A percentile compares a stretch with the other conserved stretches of the same genome.
These are phyloP conservation scores for Phalera bucephala DNA, from an alignment of 2,888 invertebrate genomes.

Conservation along the genomic window DNA sequence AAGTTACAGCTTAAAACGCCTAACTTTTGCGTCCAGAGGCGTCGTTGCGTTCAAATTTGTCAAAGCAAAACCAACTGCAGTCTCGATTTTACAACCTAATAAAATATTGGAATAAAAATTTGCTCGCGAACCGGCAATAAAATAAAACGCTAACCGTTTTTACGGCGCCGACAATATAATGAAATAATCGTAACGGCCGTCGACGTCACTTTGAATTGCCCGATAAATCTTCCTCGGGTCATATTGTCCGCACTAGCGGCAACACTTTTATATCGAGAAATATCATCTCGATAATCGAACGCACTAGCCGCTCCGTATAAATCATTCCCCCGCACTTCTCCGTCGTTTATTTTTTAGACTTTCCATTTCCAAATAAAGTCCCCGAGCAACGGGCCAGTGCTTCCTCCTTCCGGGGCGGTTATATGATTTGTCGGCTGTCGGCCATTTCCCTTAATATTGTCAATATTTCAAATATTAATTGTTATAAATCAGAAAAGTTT, in stretches of 20 bases:
- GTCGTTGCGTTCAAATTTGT: slow-evolving; percentile 50
- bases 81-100: slow-evolving; percentile 71
- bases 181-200: slow-evolving; percentile 82
- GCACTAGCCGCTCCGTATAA: slow-evolving; percentile 73
- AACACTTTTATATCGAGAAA: slow-evolving; percentile 83
- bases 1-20: slow-evolving; percentile 15
- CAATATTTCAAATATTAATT: slow-evolving; percentile 83
- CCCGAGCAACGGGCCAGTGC: slow-evolving; percentile 77
- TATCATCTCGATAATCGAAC: slow-evolving; percentile 81
- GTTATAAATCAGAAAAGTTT: slow-evolving; percentile 80
- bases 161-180: slow-evolving; percentile 81
- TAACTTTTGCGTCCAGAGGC: slow-evolving; percentile 38
- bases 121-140: slow-evolving; percentile 69
- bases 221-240: slow-evolving; percentile 81
- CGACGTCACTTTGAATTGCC: slow-evolving; percentile 76
- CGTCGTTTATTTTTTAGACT: slow-evolving; percentile 82
- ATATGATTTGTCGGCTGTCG: slow-evolving; percentile 81
- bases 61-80: slow-evolving; percentile 51
- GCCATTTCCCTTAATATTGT: slow-evolving; percentile 81
- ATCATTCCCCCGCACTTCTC: slow-evolving; percentile 70
- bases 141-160: slow-evolving; percentile 80
- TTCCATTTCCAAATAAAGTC: slow-evolving; percentile 83
- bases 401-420: slow-evolving; percentile 82
- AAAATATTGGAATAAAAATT: slow-evolving; percentile 81
- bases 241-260: slow-evolving; percentile 81